A percentile compares a stretch with the other conserved stretches of the same genome.
These are phyloP conservation scores for Peribatodes rhomboidaria DNA, from an alignment of 2,888 invertebrate species.

Conservation along the genomic window DNA sequence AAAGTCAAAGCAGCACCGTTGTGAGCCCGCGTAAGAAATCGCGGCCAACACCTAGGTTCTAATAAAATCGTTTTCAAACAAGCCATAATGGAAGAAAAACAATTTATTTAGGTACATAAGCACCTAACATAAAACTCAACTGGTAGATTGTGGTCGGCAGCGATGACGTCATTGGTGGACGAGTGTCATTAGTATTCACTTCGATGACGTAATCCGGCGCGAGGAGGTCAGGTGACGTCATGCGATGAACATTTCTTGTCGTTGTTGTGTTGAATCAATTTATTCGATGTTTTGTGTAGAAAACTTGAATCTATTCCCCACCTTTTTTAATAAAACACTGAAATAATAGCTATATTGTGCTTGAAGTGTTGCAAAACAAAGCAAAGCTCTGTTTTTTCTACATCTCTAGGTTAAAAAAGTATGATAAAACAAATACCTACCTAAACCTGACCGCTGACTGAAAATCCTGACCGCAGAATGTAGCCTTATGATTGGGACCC, in stretches of 20 bases:
- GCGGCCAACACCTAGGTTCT: too few relatives aligned
- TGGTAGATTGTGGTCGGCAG: conserved; percentile 23
- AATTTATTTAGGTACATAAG: background rate
- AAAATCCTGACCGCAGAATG: too few relatives aligned
- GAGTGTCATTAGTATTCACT: conserved; percentile 64
- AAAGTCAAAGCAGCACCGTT: too few relatives aligned
- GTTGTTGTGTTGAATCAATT: conserved; percentile 32
- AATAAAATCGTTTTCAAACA: background rate
- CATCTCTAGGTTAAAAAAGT: too few relatives aligned
- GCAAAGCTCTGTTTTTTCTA: too few relatives aligned
- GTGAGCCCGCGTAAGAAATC: too few relatives aligned
- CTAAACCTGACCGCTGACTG: too few relatives aligned
- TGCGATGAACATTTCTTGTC: conserved; percentile 44
- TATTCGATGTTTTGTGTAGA: background rate
- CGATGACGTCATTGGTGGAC: conserved; percentile 60
- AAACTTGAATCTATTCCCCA: background rate
- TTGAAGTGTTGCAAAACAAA: too few relatives aligned
- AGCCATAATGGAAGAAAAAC: background rate
- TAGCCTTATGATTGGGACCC: too few relatives aligned
- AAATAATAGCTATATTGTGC: background rate
- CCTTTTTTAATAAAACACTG: background rate
- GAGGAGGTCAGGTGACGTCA: conserved; percentile 74
- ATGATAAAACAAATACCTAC: too few relatives aligned
- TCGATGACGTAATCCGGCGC: conserved; percentile 75
- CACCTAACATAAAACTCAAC: conserved; percentile 13